Percentiles rank a stretch among this genome's conserved stretches.
phyloP scores from a whole-genome alignment of 2,113 vertebrate species.

The Saccopteryx bilineata region DNA sequence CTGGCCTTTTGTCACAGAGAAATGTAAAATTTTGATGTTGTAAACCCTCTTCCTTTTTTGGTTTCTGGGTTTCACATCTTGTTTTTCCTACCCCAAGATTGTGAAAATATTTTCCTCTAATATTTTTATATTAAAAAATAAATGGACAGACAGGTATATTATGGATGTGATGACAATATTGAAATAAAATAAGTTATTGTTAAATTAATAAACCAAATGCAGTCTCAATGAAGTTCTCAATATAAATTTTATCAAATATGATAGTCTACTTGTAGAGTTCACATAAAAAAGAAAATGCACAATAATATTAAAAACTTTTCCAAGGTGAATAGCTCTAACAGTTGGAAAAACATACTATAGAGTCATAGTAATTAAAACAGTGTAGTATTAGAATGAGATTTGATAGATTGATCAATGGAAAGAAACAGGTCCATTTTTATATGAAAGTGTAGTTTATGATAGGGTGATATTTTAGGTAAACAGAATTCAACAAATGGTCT shows the following conservation, averaged over 20 bases:
- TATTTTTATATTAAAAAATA: background rate
- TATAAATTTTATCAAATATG: background rate
- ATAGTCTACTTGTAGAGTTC: background rate
- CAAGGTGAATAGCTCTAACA: background rate
- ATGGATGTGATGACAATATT: background rate
- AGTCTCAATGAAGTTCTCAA: background rate
- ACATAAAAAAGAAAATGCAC: background rate
- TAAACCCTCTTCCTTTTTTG: background rate
- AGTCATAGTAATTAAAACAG: background rate
- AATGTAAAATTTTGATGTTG: background rate
- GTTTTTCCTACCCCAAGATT: background rate
- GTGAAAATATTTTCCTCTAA: background rate
- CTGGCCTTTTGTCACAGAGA: background rate
- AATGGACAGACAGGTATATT: background rate
- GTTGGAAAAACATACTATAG: background rate
- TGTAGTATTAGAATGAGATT: background rate
- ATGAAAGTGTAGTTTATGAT: conserved; percentile 17
- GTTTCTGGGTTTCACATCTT: background rate
- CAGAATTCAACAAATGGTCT: background rate
- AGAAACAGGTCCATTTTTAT: background rate
- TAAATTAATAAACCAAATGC: background rate
- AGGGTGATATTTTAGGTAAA: conserved; percentile 43
- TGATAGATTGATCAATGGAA: background rate
- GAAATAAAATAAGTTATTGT: conserved; percentile 28
- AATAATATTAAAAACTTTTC: background rate